phyloP scores from a whole-genome alignment of 1,140 invertebrate species.

The Danaus melanippus region DNA sequence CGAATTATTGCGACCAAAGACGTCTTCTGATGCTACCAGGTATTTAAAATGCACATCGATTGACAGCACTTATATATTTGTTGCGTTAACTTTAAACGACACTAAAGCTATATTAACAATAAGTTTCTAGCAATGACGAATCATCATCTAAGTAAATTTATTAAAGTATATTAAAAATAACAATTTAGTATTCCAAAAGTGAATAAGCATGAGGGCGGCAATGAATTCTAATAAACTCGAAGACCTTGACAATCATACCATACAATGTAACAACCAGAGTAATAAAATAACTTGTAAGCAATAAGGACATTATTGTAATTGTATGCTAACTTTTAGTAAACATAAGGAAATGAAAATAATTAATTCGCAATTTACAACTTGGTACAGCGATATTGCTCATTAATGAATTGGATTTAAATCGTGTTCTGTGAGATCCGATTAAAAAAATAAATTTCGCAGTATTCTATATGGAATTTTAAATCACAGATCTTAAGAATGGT shows the following conservation, averaged over 20 bases:
- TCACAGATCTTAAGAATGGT: too few species aligned
- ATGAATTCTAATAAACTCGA: slow-evolving; percentile 60
- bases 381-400: not conserved
- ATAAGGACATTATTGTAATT: slow-evolving; percentile 26
- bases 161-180: slow-evolving; percentile 17
- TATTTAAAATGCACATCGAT: too few species aligned
- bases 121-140: too few species aligned
- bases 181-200: slow-evolving; percentile 52
- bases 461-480: too few species aligned
- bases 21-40: too few species aligned
- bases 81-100: too few species aligned
- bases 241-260: slow-evolving; percentile 63
- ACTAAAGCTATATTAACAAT: too few species aligned
- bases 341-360: slow-evolving; percentile 8
- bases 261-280: slow-evolving; percentile 31
- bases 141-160: too few species aligned
- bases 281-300: slow-evolving; percentile 24
- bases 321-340: not conserved
- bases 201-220: slow-evolving; percentile 48
- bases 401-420: not conserved
- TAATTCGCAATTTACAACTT: not conserved
- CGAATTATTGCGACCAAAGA: too few species aligned
- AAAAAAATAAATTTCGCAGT: too few species aligned
- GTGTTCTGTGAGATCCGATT: too few species aligned
- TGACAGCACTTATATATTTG: too few species aligned